Base-by-base conservation (phyloP, 2,888 invertebrate species). In the Conus canariensis region DNA sequence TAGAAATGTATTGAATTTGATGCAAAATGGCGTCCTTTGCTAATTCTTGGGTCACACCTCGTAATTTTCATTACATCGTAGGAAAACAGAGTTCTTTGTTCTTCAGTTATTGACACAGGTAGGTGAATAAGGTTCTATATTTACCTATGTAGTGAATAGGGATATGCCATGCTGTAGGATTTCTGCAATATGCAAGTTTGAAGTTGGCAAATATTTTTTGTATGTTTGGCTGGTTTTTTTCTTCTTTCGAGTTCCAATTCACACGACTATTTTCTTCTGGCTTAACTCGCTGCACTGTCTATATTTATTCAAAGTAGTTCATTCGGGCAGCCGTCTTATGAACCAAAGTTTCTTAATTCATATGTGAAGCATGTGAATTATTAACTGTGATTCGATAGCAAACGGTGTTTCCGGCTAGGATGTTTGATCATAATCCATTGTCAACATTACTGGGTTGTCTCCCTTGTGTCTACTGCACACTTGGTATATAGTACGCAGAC, bases 11-110 rank as follows among this genome's bases (percentile, higher is more conserved):
- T 83, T 74, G 89, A 70, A 85, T 89, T 89, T 70, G 85, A 89
- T 60, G 83, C 89, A 89, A 89, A 85, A 89, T 89, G 89, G 89
- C 89, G 85, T 85, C 89, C 45, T 85, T 16, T 67, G 45, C 25
- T 89, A 74, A 85, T 85, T 85, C 74, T 56, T 70, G 45, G 85
- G 67, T 89, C 74, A 85, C 19, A 70, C 25, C 74, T 56, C 30
- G 58, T 45, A 85, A 85, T 58, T 74, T 85, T 89, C 58, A 67
- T 67, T 45, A 80, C 22, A 82, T 67, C 25, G 12, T 30, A 19
- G 67, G 19, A 67, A 64, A 86, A 86, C 45, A 25, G 64, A 12
- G 64, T 67, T 67, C 16, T 67, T 86, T 67, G 30, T 30, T 59
- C 30, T 19, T 86, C 60, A 67, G 8, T 14, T 45, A 67, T 22